phyloP scores from a whole-genome alignment of 2,888 invertebrate genomes.

The Zaprionus obscuricornis region DNA sequence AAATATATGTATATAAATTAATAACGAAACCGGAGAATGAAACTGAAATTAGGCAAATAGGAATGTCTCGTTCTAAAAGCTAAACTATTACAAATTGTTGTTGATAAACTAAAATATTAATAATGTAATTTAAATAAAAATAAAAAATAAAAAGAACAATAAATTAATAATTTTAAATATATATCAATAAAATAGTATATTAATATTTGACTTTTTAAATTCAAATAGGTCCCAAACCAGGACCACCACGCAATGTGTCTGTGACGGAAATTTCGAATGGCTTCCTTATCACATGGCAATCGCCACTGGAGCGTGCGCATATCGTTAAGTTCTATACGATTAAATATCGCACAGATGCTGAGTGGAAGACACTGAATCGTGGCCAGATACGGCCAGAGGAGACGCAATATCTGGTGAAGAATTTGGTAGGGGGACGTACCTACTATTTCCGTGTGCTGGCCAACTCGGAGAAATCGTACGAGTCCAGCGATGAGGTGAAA shows the following conservation, averaged over 20 bases:
- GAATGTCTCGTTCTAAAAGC: no score
- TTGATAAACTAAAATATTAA: no score
- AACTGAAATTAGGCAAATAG: no score
- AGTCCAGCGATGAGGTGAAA: constrained; percentile 94
- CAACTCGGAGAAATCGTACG: constrained; percentile 93
- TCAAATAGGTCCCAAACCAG: constrained; percentile 94
- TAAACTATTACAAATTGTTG: no score
- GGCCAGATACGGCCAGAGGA: constrained; percentile 95
- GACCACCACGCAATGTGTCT: constrained; percentile 94
- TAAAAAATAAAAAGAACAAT: no score
- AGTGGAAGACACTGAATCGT: constrained; percentile 94
- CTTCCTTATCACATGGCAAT: constrained; percentile 95
- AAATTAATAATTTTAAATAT: constrained; percentile 16
- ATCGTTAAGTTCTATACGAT: constrained; percentile 95
- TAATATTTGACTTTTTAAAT: constrained; percentile 2
- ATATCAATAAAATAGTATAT: neutral
- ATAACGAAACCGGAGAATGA: no score
- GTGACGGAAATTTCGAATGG: constrained; percentile 95
- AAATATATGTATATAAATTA: no score
- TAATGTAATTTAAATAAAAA: no score
- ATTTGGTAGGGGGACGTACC: constrained; percentile 94
- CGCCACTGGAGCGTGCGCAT: constrained; percentile 91
- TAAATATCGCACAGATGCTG: constrained; percentile 94
- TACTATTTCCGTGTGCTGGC: constrained; percentile 96
- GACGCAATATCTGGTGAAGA: constrained; percentile 96